Conservation (phyloP, 2,888 invertebrate species). For the Nesidiocoris tenuis region DNA sequence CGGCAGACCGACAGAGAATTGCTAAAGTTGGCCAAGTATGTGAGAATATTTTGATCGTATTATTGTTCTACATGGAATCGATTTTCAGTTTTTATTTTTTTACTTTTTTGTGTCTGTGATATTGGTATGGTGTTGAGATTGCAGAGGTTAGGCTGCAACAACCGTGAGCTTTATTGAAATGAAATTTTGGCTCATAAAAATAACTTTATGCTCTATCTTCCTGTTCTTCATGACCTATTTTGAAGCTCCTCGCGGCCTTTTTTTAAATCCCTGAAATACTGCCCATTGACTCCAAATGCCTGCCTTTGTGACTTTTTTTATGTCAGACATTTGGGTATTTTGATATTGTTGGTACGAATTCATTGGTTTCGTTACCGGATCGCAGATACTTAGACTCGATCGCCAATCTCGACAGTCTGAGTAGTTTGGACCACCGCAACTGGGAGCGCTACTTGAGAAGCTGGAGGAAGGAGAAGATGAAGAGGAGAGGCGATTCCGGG, state of each 20-base stretch:
- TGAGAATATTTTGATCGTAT: background rate
- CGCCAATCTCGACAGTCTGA: constrained; percentile 77
- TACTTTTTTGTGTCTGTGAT: background rate
- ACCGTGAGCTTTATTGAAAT: no score
- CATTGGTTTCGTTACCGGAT: no score
- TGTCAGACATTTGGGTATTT: no score
- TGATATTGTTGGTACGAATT: no score
- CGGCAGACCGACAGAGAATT: constrained; percentile 81
- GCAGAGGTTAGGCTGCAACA: no score
- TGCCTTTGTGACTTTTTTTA: no score
- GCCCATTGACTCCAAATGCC: no score
- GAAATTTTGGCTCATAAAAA: no score
- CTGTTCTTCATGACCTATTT: no score
- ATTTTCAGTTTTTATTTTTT: background rate
- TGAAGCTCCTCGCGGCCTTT: no score
- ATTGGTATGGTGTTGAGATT: background rate
- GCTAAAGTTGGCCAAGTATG: constrained; percentile 69
- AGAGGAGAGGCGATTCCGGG: constrained; percentile 29
- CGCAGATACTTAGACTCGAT: constrained; percentile 72
- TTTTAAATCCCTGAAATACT: no score
- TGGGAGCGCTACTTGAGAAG: constrained; percentile 75
- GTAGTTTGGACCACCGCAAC: constrained; percentile 79
- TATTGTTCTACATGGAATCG: constrained; percentile 4
- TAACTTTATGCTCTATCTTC: no score
- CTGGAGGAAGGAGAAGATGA: constrained; percentile 44